Evolutionary conservation across 2,113 vertebrate species (phyloP), one percentile per base, ranked within the genome.

Genomic region (Osmerus eperlanus): DNA sequence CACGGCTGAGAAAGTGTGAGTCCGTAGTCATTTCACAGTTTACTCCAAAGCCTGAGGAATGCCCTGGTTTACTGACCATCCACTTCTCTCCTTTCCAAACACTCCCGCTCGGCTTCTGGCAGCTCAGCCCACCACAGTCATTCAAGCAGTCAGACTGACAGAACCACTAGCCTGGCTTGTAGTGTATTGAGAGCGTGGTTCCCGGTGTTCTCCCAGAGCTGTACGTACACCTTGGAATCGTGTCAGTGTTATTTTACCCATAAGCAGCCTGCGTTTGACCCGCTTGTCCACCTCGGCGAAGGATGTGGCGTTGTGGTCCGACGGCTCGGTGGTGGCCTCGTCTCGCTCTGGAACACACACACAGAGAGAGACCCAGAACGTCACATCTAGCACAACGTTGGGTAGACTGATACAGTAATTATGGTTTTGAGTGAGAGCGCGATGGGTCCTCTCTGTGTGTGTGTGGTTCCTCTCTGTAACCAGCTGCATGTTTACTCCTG

Each of bases 231-330:
- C 51, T 25, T 16, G 8, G 36, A 32, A 64, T 67, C 18, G 65
- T 15, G 7, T 12, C 9, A 47, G 54, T 28, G 59, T 51, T 21
- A 53, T 23, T 77, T 92, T 95, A 99, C 97, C 97, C 97, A 99
- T 99, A 18, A 98, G 93, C 77, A 99, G 92, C 28, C 96, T 90
- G 23, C 97, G 91, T 65, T 98, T 99, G 81, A 98, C 97, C 11
- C 97, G 92, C 81, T 98, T 99, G 87, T 99, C 97, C 72, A 93
- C 94, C 70, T 99, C 97, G 0, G 88, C 88, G 63, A 94, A 89
- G 58, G 91, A 92, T 0, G 96, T 97, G 83, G 92, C 61, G 21
- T 97, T 97, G 83, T 88, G 91, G 72, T 97, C 96, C 0, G 86
- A 81, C 72, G 90, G 66, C 70, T 96, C 95, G 3, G 83, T 56